Evolutionary conservation across 53 echinoderm and acorn worm genomes (phyloP), one percentile per base, ranked within the genome.

Genomic region (Patiria pectinifera): DNA sequence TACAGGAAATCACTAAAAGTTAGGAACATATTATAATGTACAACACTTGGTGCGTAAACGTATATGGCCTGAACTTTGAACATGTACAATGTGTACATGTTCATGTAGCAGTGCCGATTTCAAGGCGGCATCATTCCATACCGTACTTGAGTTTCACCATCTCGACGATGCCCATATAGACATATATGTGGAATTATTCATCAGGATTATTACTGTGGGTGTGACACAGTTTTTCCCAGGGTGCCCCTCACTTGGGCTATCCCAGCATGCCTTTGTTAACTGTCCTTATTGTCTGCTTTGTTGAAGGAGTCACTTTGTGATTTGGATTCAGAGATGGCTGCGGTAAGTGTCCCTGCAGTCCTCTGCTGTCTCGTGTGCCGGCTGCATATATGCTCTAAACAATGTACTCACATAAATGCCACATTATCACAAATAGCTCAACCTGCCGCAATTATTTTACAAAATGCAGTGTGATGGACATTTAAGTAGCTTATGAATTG

Each of bases 231-330:
- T 11, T 74, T 23, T 86, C 87, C 87, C 87, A 87, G 59, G 76
- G 62, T 87, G 77, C 87, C 74, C 78, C 78, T 58, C 22, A 58
- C 22, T 48, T 58, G 18, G 23, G 18, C 6, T 82, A 80, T 90
- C 90, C 90, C 81, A 90, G 69, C 80, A 90, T 81, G 80, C 81
- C 80, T 24, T 90, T 61, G 66, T 90, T 48, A 90, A 90, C 90
- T 80, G 66, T 69, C 48, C 19, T 90, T 69, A 63, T 90, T 81
- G 90, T 90, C 90, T 90, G 81, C 69, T 89, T 62, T 62, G 45
- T 58, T 89, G 60, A 60, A 89, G 79, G 79, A 78, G n/a, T 61
- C 62, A 49, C 62, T 62, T 53, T 66, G 12, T 62, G 62, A 84
- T 84, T 46, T 48, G 48, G 86, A 86, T 71, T 86, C 45, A 19